Base-by-base conservation (phyloP, 92 coral and sea anemone species). In the Palythoa grandiflora region DNA sequence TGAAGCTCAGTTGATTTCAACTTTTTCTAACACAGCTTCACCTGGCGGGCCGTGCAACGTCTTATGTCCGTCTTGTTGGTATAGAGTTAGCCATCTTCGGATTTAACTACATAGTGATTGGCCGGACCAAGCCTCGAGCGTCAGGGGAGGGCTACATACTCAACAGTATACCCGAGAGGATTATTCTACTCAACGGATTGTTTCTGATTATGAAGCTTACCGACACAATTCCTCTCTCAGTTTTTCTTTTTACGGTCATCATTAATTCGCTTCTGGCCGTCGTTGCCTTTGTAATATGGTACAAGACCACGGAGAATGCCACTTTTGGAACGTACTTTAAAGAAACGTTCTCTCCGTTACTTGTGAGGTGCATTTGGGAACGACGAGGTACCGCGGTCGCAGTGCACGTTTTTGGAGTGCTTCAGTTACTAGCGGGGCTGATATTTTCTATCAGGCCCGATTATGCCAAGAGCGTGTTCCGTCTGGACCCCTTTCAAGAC, bases 101-200 rank as follows among this genome's bases (percentile, higher is more conserved):
- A 14, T 81, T 81, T 4, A 81, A 81, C 75, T 63, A 66, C 73
- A 65, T 81, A 3, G 81, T 87, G 13, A 87, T 15, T 39, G 87
- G 86, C 60, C 76, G 90, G 53, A 63, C 86, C 44, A 87, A 52
- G 55, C 87, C 90, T 5, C 77, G 86, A 28, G 78, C 70, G 21
- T 1, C 78, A 37, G 90, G 87, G 6, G 90, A 83, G 37, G 90
- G 90, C 1, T 78, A 87, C 90, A 78, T 87, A 12, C 70, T 87
- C 10, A 51, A 70, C 52, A 87, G 90, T 65, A 59, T 87, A 19
- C 90, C 87, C 44, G 90, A 52, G 68, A 74, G 90, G 38, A 37
- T 87, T 17, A 19, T 87, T 50, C 78, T 87, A 8, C 59, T 68
- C 63, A 68, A 87, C 51, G 14, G 47, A 7, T 38, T 87, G 20